Base-by-base conservation (phyloP, 53 echinoderm and acorn worm genomes). In the Arbacia lixula region DNA sequence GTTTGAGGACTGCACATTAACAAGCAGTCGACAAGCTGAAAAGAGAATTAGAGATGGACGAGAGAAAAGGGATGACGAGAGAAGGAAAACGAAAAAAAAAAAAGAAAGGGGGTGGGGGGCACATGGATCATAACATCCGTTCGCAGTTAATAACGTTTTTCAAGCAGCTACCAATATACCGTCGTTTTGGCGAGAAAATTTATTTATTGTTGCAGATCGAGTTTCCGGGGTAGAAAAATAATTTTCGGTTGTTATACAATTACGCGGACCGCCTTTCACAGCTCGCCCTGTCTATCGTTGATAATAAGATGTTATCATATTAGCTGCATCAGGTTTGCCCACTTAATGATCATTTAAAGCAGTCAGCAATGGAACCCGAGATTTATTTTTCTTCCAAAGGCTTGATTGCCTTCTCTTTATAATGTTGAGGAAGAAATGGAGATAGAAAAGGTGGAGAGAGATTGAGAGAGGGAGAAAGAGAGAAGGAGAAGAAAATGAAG, bases 181-280 rank as follows among this genome's bases (percentile, higher is more conserved):
- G 20, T 38, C 66, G 66, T 66, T 75, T 75, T 75, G 75, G 2
- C 54, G 52, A 28, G 53, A 75, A 75, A 75, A 75, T 75, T 52
- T 75, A 75, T 75, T 75, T 75, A 75, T 75, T 75, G 75, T 75
- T 75, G 53, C 54, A 53, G 75, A 54, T 75, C 24, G 35, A 32
- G 54, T 75, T 75, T 36, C 75, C 54, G 75, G 19, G 14, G 28
- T n/a, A 31, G 53, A 53, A 54, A 75, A 75, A 75, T 75, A 75
- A 75, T 75, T 75, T 53, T 53, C 32, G 71, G 66, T 66, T 75
- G 33, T 75, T 53, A 75, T 75, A 38, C 53, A 75, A 75, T 75
- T 75, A 75, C 38, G 19, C 22, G 75, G 43, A 43, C 26, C 55
- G 19, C 54, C 17, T 3, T 53, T 75, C 53, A 52, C 53, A 14